Percentiles rank a stretch among this genome's conserved stretches.
Evolutionary conservation across 2,888 invertebrate genomes (phyloP).

Genomic region (Drosophila phalerata): DNA sequence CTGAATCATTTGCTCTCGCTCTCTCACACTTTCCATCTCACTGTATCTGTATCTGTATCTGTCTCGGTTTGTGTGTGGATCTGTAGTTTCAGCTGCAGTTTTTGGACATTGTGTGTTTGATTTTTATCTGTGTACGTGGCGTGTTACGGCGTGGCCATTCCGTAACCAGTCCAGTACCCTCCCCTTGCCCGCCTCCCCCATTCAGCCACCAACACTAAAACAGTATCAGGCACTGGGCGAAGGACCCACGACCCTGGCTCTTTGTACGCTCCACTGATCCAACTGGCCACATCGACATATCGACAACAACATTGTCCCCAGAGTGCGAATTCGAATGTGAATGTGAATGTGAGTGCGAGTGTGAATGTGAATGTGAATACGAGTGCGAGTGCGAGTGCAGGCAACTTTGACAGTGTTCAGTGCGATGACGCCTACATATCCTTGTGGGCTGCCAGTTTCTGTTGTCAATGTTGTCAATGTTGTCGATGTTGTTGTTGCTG

Average conservation of each 20-base stretch:
- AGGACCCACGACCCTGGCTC: slow-evolving; percentile 29
- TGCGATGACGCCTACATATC: slow-evolving; percentile 67
- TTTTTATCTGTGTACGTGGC: slow-evolving; percentile 74
- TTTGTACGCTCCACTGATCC: slow-evolving; percentile 55
- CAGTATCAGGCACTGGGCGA: background rate
- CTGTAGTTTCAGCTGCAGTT: slow-evolving; percentile 45
- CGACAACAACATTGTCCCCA: slow-evolving; percentile 73
- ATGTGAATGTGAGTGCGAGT: slow-evolving; percentile 40
- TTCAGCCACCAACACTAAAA: background rate
- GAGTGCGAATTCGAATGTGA: slow-evolving; percentile 48
- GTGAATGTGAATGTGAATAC: slow-evolving; percentile 35
- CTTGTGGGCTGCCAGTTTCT: slow-evolving; percentile 57
- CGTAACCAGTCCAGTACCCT: slow-evolving; percentile 29
- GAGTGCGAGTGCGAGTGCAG: slow-evolving; percentile 39
- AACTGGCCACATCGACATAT: slow-evolving; percentile 68
- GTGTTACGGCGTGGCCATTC: slow-evolving; percentile 61
- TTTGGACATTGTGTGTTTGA: slow-evolving; percentile 62
- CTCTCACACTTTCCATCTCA: background rate
- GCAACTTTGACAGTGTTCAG: slow-evolving; percentile 57
- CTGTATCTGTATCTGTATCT: background rate
- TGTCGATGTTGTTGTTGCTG: slow-evolving; percentile 31
- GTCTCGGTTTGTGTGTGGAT: slow-evolving; percentile 2
- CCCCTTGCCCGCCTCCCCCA: background rate
- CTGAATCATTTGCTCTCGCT: background rate
- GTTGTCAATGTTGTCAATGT: slow-evolving; percentile 35